Percentiles rank a stretch among this genome's conserved stretches.
phyloP scores from a whole-genome alignment of 1,140 invertebrate genomes.

The Diplogasteroides magnus region DNA sequence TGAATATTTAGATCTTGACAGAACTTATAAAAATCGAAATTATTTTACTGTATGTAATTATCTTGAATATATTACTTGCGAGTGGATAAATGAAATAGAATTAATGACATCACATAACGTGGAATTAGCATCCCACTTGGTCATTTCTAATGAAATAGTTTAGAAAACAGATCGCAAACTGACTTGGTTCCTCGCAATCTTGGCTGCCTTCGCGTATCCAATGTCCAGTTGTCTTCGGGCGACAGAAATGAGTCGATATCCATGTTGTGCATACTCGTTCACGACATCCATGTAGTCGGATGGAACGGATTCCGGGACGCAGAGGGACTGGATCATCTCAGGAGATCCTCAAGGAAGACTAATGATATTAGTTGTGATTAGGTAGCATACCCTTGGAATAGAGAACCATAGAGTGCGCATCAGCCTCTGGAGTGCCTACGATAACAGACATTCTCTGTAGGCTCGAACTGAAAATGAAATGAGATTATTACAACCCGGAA shows the following conservation, averaged over 20 bases:
- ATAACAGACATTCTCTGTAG: slow-evolving; percentile 54
- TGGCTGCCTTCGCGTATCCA: slow-evolving; percentile 52
- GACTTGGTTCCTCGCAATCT: slow-evolving; percentile 26
- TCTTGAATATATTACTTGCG: background rate
- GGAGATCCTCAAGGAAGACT: slow-evolving; percentile 37
- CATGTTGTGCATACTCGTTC: slow-evolving; percentile 53
- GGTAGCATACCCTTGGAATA: slow-evolving; percentile 40
- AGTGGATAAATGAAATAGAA: no score
- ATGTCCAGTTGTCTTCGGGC: slow-evolving; percentile 40
- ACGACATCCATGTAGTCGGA: slow-evolving; percentile 36
- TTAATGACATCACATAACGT: background rate
- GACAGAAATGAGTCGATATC: slow-evolving; percentile 54
- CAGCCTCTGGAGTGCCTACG: slow-evolving; percentile 40
- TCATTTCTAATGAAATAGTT: background rate
- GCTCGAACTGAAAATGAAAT: slow-evolving; percentile 43
- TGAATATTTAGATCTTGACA: no score
- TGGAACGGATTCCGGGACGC: slow-evolving; percentile 27
- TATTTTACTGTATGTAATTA: background rate
- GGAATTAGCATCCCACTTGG: background rate
- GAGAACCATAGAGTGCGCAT: slow-evolving; percentile 37
- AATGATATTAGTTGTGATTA: background rate
- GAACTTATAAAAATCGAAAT: background rate
- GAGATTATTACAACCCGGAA: no score
- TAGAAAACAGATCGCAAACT: background rate
- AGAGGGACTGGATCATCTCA: slow-evolving; percentile 41